These are phyloP conservation scores for Pandemis heparana DNA, from an alignment of 2,888 invertebrate genomes.

Conservation along the genomic window DNA sequence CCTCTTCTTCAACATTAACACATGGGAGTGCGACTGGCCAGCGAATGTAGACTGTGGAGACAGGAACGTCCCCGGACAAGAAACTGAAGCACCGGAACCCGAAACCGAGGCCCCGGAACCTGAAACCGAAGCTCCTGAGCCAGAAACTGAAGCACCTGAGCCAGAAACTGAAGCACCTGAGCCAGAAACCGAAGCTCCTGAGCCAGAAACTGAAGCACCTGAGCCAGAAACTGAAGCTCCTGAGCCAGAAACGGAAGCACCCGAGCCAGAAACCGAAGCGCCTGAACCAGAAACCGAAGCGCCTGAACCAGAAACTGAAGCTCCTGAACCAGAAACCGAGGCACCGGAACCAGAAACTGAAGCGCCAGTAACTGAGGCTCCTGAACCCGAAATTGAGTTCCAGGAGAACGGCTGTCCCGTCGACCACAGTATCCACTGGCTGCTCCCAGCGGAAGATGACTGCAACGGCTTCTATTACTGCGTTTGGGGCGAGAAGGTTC, in stretches of 20 bases:
- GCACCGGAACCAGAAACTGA: conserved; percentile 42
- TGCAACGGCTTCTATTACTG: conserved; percentile 46
- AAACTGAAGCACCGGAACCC: conserved; percentile 41
- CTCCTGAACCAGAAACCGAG: conserved; percentile 7
- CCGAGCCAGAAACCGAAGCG: neutral
- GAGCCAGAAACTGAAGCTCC: conserved; percentile 7
- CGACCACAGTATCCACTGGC: conserved; percentile 48
- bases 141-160: conserved; percentile 45
- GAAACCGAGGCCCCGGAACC: conserved; percentile 8
- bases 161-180: conserved; percentile 57
- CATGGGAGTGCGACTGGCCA: conserved; percentile 86
- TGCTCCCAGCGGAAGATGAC: conserved; percentile 40
- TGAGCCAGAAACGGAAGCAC: conserved; percentile 4
- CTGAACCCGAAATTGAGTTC: conserved; percentile 52
- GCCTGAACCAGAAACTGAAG: conserved; percentile 8
- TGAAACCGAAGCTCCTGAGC: conserved; percentile 24
- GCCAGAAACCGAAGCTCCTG: conserved; percentile 40
- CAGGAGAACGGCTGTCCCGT: conserved; percentile 71
- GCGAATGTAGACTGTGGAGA: conserved; percentile 86
- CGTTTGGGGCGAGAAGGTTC: conserved; percentile 41
- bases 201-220: conserved; percentile 20
- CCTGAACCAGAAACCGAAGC: conserved; percentile 11
- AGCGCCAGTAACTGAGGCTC: conserved; percentile 36
- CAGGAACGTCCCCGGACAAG: conserved; percentile 58
- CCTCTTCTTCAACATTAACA: conserved; percentile 84